Evolutionary conservation across 2,797 vertebrate genomes (phyloP), one percentile per base, ranked within the genome.

Genomic region (Corythornis leucogaster): DNA sequence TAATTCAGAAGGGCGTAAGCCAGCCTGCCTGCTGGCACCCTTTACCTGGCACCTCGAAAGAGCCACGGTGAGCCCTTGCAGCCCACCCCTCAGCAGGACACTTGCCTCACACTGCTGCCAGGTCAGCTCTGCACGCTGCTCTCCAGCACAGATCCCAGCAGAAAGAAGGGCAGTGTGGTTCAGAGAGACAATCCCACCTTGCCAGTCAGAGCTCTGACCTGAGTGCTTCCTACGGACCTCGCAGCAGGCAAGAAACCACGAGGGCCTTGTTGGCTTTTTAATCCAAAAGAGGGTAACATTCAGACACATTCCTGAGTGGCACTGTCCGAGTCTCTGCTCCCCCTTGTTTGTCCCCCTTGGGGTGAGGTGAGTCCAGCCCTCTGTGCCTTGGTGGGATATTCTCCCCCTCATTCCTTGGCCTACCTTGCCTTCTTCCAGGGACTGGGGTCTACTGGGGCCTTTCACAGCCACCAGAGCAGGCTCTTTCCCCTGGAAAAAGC

Each of bases 401-500:
- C 45, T 81, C 15, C 31, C 53, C 25, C 50, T 63, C 6, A 2
- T 81, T 80, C 42, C 48, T 88, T 80, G 63, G 77, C 57, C 82
- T 95, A 53, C 67, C 64, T 91, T 71, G 61, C 82, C 57, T 93
- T 91, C 48, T 35, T 73, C 21, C 63, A 30, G 67, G 43, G 40
- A 40, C 35, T 90, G 85, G 43, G 45, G 20, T 86, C 78, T 94
- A 80, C 59, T 90, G 67, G 69, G 66, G 63, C 70, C 24, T 86
- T 93, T 91, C 78, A 74, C 26, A 91, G 87, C 59, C 91, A 66
- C 79, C 22, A 93, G 69, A 94, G 62, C 45, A 81, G 59, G 38
- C 48, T 77, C 80, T 90, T 79, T 86, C 38, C 78, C 83, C 86
- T 87, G 58, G 59, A 90, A 93, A 93, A 94, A 89, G 53, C 71